phyloP scores from a whole-genome alignment of 2,113 vertebrate species.

The Dolichallabes microphthalmus region DNA sequence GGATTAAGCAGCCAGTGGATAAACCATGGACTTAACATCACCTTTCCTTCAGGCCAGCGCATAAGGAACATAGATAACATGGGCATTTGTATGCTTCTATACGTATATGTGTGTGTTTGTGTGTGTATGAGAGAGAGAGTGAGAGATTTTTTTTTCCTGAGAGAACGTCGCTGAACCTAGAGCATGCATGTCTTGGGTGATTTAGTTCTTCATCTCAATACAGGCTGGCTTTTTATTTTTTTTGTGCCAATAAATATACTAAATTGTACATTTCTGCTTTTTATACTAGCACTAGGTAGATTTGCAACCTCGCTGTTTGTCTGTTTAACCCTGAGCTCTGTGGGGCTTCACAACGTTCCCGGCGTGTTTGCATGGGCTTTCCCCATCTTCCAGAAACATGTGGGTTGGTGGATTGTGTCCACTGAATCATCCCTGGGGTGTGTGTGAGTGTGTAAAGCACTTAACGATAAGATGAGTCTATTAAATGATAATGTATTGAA shows the following conservation, averaged over 20 bases:
- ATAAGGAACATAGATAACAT: not conserved
- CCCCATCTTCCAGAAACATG: not conserved
- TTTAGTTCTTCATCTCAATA: not conserved
- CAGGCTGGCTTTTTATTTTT: not conserved
- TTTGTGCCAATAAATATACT: not conserved
- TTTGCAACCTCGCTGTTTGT: not conserved
- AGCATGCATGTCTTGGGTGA: not conserved
- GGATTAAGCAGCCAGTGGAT: not conserved
- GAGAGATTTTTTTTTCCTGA: not conserved
- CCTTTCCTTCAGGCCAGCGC: not conserved
- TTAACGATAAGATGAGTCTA: not conserved
- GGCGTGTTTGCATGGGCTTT: not conserved
- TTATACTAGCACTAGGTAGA: not conserved
- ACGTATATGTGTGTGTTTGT: too few relatives aligned
- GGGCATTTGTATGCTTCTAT: too few relatives aligned
- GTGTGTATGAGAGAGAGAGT: too few relatives aligned
- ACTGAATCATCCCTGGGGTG: not conserved
- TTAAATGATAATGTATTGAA: not conserved
- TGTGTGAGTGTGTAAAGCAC: not conserved
- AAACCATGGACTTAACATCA: not conserved
- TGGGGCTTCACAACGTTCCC: not conserved
- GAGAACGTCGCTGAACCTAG: not conserved
- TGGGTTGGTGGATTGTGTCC: not conserved
- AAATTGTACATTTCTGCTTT: not conserved
- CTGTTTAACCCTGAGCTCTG: not conserved